Percentiles rank a stretch among this genome's conserved stretches.
phyloP scores from a whole-genome alignment of 1,140 invertebrate species.

The Drosophila neocordata region DNA sequence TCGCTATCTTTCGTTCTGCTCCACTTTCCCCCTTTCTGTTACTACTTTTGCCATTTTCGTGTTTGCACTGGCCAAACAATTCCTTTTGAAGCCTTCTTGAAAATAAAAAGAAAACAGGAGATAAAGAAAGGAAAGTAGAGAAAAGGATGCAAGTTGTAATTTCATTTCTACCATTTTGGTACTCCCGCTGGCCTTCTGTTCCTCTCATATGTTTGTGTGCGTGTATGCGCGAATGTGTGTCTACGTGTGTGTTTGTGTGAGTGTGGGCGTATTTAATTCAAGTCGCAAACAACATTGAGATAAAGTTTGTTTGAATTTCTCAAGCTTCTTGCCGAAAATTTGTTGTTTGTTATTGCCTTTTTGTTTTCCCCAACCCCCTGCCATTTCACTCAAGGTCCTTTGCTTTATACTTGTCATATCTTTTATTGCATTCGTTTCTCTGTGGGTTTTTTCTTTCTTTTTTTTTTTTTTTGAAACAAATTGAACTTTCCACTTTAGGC shows the following conservation, averaged over 20 bases:
- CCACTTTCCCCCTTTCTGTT: neutral
- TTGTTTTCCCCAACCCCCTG: conserved; percentile 19
- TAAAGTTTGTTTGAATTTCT: conserved; percentile 77
- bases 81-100: conserved; percentile 43
- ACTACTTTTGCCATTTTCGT: conserved; percentile 40
- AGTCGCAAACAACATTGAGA: conserved; percentile 74
- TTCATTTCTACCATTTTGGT: conserved; percentile 65
- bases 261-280: conserved; percentile 65
- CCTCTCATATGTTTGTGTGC: conserved; percentile 14
- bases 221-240: conserved; percentile 2
- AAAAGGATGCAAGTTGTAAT: conserved; percentile 75
- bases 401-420: conserved; percentile 48
- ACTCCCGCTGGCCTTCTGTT: neutral
- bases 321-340: conserved; percentile 41
- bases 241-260: conserved; percentile 32
- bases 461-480: conserved; percentile 42
- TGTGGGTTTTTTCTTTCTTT: conserved; percentile 34
- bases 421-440: conserved; percentile 69
- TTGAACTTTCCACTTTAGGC: conserved; percentile 50
- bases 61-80: conserved; percentile 71
- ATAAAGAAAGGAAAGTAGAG: neutral
- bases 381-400: conserved; percentile 8
- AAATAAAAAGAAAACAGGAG: conserved; percentile 16
- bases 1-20: neutral
- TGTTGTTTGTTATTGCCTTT: conserved; percentile 53